Evolutionary conservation across 1,140 invertebrate genomes (phyloP), one percentile per base, ranked within the genome.

Genomic region (Coptotermes formosanus): DNA sequence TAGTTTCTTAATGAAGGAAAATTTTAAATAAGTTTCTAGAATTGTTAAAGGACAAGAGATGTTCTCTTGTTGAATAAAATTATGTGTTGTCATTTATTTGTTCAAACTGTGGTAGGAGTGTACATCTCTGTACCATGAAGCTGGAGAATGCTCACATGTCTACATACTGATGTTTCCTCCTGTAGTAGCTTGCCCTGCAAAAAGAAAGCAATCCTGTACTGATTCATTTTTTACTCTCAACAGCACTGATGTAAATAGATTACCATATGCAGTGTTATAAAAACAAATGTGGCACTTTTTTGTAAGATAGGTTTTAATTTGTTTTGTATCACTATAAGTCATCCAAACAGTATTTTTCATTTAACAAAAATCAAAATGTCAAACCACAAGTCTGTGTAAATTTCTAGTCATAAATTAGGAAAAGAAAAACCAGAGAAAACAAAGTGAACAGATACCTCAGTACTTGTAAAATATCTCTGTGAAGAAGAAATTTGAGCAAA

Each of bases 191-290:
- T 84, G 45, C 12, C 16, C 48, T 52, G 30, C 25, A 32, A 52
- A 52, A 52, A 84, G 52, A 84, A 38, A 38, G n/a, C 21, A 52
- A 32, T 32, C 25, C 52, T 30, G 48, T 84, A 52, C 25, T 84
- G 30, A 45, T 84, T 59, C 25, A 59, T 59, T 45, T 85, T 85
- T 85, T 81, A 81, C 85, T 85, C 30, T 52, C 21, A 81, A 85
- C 85, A 85, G 85, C 85, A 85, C 85, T 85, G 85, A 85, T 85
- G 85, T 85, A 85, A 85, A 85, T 85, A 85, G 55, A 85, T 25
- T 81, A 85, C 75, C 75, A 45, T 85, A 82, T 85, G 75, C 38
- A 85, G 75, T 81, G 85, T 85, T 85, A 85, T 81, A 81, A 44
- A 85, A 43, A 85, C 16, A 85, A 43, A 6, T n/a, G 48, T 84